These are phyloP conservation scores for Lottia scabra DNA, from an alignment of 2,888 invertebrate species.

Conservation along the genomic window DNA sequence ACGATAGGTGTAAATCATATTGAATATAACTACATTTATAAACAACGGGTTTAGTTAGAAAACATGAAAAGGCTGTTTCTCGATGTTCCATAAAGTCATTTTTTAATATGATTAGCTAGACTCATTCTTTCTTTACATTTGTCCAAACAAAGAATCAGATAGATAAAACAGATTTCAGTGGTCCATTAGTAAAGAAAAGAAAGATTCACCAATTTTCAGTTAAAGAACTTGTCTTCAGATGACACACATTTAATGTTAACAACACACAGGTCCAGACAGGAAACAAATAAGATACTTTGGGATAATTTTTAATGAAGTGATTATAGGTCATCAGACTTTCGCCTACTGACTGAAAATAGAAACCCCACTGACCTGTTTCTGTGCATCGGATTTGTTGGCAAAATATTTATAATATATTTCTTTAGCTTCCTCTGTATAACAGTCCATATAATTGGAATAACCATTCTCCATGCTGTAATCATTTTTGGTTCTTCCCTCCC, in stretches of 20 bases:
- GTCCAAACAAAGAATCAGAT: too few relatives aligned
- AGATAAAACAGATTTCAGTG: too few relatives aligned
- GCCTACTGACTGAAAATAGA: too few relatives aligned
- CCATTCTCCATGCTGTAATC: conserved; percentile 71
- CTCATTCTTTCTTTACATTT: too few relatives aligned
- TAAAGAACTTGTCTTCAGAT: neutral
- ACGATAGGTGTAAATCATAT: too few relatives aligned
- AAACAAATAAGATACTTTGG: neutral
- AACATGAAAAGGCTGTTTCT: too few relatives aligned
- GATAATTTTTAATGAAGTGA: neutral
- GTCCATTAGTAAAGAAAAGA: too few relatives aligned
- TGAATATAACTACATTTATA: too few relatives aligned
- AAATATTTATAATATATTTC: conserved; percentile 77
- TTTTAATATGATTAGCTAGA: too few relatives aligned
- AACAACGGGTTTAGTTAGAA: too few relatives aligned
- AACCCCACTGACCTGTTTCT: conserved; percentile 66
- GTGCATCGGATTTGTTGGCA: conserved; percentile 71
- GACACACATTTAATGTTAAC: neutral
- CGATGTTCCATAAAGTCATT: too few relatives aligned
- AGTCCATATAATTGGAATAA: conserved; percentile 87
- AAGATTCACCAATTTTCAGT: neutral
- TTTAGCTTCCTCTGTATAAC: conserved; percentile 80
- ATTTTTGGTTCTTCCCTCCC: conserved; percentile 74
- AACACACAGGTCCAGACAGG: neutral
- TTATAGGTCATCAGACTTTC: too few relatives aligned